Evolutionary conservation across 2,113 vertebrate species (phyloP), one percentile per base, ranked within the genome.

Genomic region (Pollachius pollachius): DNA sequence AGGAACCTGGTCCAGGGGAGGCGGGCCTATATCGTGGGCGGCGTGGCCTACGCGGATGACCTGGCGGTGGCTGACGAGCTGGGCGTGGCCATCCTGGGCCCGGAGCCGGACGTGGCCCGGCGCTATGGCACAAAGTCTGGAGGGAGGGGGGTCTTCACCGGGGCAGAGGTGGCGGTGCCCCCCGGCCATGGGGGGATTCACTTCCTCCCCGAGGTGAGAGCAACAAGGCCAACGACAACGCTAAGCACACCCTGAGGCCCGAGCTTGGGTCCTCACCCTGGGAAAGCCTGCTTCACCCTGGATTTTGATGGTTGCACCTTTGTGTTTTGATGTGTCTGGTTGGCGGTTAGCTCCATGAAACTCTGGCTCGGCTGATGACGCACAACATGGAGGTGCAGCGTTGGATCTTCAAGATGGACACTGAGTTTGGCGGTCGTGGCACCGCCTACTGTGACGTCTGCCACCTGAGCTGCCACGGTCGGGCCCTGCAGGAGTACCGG

Each of bases 401-500:
- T 34, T 97, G 96, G 96, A 71, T 97, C 62, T 94, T 97, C 70
- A 98, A 97, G 88, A 87, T 90, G 68, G 92, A 96, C 18, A 73
- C 74, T 0, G 94, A 92, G 61, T 76, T 73, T 3, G 84, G 87
- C 65, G 92, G 93, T 4, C 80, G 89, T 0, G 94, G 94, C 62
- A 95, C 89, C 1, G 95, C 95, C 0, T 94, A 86, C 70, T 96
- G 94, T 64, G 94, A 97, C n/a, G 54, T 92, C 3, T 52, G 64
- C 27, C 87, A 95, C 64, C 78, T 97, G 19, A 67, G 79, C 65
- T 93, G 94, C 84, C 84, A 80, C 77, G 60, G 15, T 11, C 94
- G 93, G 93, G 71, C 90, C 57, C 76, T 87, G 17, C 81, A 87
- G 77, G 88, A 94, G 25, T 65, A 61, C 4, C 77, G 25, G 21